phyloP scores from a whole-genome alignment of 2,113 vertebrate genomes.

The Eira barbara region DNA sequence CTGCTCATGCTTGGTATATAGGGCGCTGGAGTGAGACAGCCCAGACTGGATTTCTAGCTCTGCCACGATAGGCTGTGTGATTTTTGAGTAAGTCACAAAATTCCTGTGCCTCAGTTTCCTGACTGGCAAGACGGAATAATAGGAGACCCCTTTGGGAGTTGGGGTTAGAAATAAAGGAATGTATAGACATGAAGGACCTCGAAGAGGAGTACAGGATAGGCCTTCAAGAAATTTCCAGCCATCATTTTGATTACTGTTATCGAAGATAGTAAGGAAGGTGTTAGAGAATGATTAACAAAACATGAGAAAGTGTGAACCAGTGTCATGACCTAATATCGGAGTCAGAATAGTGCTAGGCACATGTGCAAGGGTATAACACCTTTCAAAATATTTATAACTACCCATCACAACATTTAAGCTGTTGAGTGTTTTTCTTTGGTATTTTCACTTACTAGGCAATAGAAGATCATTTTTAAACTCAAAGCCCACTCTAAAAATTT shows the following conservation, averaged over 20 bases:
- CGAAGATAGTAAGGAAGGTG: slow-evolving; percentile 3
- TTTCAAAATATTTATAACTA: slow-evolving; percentile 33
- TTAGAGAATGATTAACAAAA: slow-evolving; percentile 58
- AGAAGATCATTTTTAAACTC: neutral
- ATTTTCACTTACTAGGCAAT: slow-evolving; percentile 10
- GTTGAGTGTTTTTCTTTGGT: neutral
- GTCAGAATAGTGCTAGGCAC: neutral
- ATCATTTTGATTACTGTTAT: neutral
- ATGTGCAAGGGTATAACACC: neutral
- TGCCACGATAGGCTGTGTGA: neutral
- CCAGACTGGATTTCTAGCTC: neutral
- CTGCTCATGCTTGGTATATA: neutral
- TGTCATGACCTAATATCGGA: neutral
- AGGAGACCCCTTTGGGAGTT: neutral
- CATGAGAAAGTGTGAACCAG: slow-evolving; percentile 40
- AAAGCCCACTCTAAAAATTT: neutral
- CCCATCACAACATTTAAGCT: slow-evolving; percentile 19
- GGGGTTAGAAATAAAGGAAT: neutral
- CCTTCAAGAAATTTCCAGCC: neutral
- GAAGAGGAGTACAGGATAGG: neutral
- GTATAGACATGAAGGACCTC: neutral
- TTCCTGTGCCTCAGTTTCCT: neutral
- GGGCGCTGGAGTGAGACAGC: neutral
- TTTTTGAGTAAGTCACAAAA: neutral
- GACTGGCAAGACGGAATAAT: neutral